Conservation (phyloP, 2,113 vertebrate genomes). For the Ia io region DNA sequence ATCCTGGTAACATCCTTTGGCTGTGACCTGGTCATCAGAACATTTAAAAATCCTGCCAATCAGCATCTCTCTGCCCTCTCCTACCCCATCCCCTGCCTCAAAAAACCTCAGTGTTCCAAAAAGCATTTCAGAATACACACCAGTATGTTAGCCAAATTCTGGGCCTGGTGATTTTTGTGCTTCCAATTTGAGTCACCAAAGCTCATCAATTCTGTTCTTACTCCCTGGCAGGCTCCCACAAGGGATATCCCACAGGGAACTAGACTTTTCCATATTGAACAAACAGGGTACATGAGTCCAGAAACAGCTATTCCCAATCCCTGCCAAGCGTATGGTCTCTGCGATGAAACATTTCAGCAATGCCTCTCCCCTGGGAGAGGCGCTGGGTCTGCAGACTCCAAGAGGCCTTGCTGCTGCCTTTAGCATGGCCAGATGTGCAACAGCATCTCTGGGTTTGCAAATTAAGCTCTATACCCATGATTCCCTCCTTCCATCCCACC, state of each 20-base stretch:
- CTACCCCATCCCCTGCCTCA: not conserved
- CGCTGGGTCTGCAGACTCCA: conserved; percentile 60
- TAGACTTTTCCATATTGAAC: conserved; percentile 78
- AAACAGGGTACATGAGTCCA: conserved; percentile 77
- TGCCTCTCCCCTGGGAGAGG: conserved; percentile 70
- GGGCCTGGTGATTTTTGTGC: conserved; percentile 63
- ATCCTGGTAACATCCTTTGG: conserved; percentile 31
- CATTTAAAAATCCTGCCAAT: conserved; percentile 45
- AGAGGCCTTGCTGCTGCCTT: conserved; percentile 64
- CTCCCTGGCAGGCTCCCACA: conserved; percentile 74
- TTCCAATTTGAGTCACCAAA: conserved; percentile 75
- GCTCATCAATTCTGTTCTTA: conserved; percentile 68
- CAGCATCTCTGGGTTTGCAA: conserved; percentile 58
- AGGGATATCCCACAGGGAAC: conserved; percentile 78
- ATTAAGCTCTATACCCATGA: conserved; percentile 50
- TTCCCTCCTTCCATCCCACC: conserved; percentile 58
- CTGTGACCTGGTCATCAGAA: conserved; percentile 40
- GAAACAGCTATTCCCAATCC: conserved; percentile 75
- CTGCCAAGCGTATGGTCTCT: conserved; percentile 78
- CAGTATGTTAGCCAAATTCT: conserved; percentile 46
- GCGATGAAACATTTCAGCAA: conserved; percentile 79
- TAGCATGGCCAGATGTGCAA: conserved; percentile 70
- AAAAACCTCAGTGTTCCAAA: conserved; percentile 31
- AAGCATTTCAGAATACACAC: conserved; percentile 59
- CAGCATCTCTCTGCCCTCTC: not conserved